A percentile compares a stretch with the other conserved stretches of the same genome.
Evolutionary conservation across 2,888 invertebrate genomes (phyloP).

Genomic region (Sarcophaga caerulescens): DNA sequence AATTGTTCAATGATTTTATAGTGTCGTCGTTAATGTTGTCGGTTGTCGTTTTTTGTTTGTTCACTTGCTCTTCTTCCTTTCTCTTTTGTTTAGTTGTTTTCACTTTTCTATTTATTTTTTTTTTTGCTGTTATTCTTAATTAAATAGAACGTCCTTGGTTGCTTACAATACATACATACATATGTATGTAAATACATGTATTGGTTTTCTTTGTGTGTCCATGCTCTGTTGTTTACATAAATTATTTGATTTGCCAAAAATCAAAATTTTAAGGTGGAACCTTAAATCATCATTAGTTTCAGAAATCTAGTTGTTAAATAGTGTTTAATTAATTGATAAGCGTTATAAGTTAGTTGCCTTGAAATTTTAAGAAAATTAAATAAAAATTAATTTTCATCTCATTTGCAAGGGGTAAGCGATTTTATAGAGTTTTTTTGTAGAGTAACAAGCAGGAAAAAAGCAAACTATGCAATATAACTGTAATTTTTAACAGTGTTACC

Average conservation of each 20-base stretch:
- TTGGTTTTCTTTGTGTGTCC: not conserved
- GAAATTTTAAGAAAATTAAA: not conserved
- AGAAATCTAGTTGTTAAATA: not conserved
- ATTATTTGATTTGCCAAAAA: not conserved
- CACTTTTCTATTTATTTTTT: constrained; percentile 1
- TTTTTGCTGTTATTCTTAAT: constrained; percentile 14
- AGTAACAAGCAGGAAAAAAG: too few species aligned
- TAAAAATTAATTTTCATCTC: too few species aligned
- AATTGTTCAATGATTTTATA: constrained; percentile 35
- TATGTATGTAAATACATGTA: not conserved
- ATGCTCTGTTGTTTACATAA: not conserved
- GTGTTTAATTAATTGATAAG: not conserved
- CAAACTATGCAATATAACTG: too few species aligned
- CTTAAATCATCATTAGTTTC: not conserved
- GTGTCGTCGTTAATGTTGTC: not conserved
- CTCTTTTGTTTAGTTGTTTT: not conserved
- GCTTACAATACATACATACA: not conserved
- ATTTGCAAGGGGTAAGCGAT: too few species aligned
- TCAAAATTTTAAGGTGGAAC: not conserved
- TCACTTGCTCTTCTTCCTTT: not conserved
- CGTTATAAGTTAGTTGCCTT: not conserved
- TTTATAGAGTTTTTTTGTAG: too few species aligned
- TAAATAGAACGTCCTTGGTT: constrained; percentile 56
- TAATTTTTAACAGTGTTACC: too few species aligned
- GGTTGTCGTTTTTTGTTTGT: not conserved